These are phyloP conservation scores for Callopanchax toddi DNA, from an alignment of 2,113 vertebrate genomes.

Conservation along the genomic window DNA sequence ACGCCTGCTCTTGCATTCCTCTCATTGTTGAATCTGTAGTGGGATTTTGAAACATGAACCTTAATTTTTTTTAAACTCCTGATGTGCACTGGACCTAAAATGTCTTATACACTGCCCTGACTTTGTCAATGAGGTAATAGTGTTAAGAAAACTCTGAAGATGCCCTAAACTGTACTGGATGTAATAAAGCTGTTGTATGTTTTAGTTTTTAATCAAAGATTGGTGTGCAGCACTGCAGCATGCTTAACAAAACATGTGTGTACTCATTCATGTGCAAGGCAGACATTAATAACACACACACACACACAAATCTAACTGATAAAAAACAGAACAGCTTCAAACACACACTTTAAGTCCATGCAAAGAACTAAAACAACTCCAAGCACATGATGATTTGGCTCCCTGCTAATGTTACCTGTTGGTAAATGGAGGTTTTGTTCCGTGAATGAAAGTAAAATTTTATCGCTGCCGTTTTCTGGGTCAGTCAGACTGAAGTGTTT, in stretches of 20 bases:
- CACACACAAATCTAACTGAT: not conserved
- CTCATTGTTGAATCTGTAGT: too few relatives aligned
- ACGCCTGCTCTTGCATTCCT: too few relatives aligned
- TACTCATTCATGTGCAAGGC: not conserved
- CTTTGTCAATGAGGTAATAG: too few relatives aligned
- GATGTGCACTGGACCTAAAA: too few relatives aligned
- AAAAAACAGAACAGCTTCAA: not conserved
- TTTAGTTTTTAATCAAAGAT: not conserved
- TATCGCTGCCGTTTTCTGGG: slow-evolving; percentile 12
- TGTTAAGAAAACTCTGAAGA: too few relatives aligned
- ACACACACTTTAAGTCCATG: not conserved
- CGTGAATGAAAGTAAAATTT: not conserved
- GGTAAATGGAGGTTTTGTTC: slow-evolving; percentile 8
- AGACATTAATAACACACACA: not conserved
- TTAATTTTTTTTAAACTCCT: too few relatives aligned
- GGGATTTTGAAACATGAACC: too few relatives aligned
- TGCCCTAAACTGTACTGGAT: too few relatives aligned
- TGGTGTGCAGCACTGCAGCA: not conserved
- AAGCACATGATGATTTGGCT: not conserved
- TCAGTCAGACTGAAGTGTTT: slow-evolving; percentile 22
- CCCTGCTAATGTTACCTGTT: not conserved
- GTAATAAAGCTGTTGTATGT: too few relatives aligned
- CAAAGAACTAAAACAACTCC: slow-evolving; percentile 1
- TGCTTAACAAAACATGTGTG: not conserved
- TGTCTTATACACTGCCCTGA: too few relatives aligned